Percentiles rank a stretch among this genome's conserved stretches.
These are phyloP conservation scores for Mugil cephalus DNA, from an alignment of 2,113 vertebrate genomes.

Conservation along the genomic window DNA sequence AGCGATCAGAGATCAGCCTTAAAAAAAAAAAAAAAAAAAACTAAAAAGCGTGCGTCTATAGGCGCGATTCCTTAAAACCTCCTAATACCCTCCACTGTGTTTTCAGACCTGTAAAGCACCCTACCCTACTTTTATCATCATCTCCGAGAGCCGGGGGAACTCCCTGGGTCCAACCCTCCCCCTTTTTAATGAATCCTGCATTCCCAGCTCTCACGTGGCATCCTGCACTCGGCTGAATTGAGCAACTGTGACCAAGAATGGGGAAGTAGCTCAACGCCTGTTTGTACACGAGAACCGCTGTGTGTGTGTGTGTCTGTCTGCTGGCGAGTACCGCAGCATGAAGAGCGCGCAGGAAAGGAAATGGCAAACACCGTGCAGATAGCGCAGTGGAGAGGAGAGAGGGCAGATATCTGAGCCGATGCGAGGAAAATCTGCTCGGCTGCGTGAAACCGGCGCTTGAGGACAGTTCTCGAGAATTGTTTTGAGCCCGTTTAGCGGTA, in stretches of 20 bases:
- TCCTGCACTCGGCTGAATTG: conserved; percentile 70
- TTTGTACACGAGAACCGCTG: conserved; percentile 70
- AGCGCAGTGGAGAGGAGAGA: conserved; percentile 14
- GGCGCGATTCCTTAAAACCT: too few species aligned
- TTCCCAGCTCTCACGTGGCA: conserved; percentile 79
- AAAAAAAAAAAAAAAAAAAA: too few species aligned
- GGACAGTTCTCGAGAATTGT: conserved; percentile 52
- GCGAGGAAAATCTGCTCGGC: conserved; percentile 45
- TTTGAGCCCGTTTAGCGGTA: conserved; percentile 40
- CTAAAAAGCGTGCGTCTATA: neutral
- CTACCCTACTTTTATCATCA: conserved; percentile 57
- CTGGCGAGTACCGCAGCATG: conserved; percentile 34
- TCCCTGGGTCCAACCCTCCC: conserved; percentile 43
- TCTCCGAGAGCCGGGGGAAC: conserved; percentile 65
- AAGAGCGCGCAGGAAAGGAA: conserved; percentile 46
- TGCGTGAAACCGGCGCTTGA: conserved; percentile 25
- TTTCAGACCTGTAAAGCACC: conserved; percentile 40
- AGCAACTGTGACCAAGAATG: conserved; percentile 81
- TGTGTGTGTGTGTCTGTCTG: conserved; percentile 37
- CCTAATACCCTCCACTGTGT: too few species aligned
- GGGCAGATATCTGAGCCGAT: conserved; percentile 19
- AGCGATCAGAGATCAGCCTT: neutral
- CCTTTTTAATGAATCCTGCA: conserved; percentile 70
- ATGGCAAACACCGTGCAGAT: conserved; percentile 33
- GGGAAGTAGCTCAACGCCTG: conserved; percentile 78